phyloP scores from a whole-genome alignment of 2,888 invertebrate genomes.

The Gymnoscelis rufifasciata region DNA sequence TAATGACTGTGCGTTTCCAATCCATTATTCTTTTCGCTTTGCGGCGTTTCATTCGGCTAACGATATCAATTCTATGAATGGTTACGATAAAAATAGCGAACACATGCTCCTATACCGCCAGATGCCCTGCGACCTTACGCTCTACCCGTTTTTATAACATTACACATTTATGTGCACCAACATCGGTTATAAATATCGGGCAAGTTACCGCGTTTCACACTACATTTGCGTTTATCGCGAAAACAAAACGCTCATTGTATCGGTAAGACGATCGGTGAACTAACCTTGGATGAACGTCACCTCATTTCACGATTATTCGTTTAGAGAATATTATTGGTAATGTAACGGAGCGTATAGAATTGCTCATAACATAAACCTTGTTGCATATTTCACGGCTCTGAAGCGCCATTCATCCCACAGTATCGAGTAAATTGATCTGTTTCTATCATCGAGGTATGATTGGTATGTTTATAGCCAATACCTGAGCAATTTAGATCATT shows the following conservation, averaged over 20 bases:
- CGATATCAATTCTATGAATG: constrained; percentile 64
- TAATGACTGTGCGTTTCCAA: constrained; percentile 32
- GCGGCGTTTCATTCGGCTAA: constrained; percentile 42
- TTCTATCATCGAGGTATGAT: not conserved
- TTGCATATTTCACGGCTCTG: not conserved
- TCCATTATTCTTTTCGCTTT: constrained; percentile 33
- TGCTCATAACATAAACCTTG: not conserved
- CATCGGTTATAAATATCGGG: constrained; percentile 52
- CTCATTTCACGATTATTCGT: constrained; percentile 16
- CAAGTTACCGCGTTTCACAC: constrained; percentile 47
- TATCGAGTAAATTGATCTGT: not conserved
- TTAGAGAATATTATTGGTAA: constrained; percentile 6
- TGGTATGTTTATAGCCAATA: not conserved
- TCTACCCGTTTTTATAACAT: constrained; percentile 49
- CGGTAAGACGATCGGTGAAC: constrained; percentile 18
- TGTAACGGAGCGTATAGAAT: not conserved
- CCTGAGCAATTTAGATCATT: constrained; percentile 12
- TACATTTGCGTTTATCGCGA: constrained; percentile 47
- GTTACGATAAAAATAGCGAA: constrained; percentile 67
- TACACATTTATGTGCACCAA: constrained; percentile 41
- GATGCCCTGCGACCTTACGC: constrained; percentile 75
- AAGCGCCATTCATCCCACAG: not conserved
- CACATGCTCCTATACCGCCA: constrained; percentile 64
- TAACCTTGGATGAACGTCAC: constrained; percentile 25
- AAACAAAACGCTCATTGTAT: constrained; percentile 44